phyloP scores from a whole-genome alignment of 2,113 vertebrate species.

The Ciconia maguari region DNA sequence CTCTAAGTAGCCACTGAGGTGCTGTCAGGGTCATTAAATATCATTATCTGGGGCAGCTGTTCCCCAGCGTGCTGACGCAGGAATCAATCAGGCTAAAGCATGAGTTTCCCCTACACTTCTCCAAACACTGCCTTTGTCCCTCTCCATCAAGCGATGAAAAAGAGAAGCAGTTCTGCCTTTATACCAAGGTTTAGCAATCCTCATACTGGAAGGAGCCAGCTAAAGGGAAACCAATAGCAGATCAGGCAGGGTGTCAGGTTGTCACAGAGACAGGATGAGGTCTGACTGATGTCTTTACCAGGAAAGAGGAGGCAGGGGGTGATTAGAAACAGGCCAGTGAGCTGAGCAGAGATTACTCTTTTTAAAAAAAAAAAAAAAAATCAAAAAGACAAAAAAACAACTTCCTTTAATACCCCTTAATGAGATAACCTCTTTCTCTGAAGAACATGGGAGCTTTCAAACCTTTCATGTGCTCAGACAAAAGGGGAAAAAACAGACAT shows the following conservation, averaged over 20 bases:
- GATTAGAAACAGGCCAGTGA: neutral
- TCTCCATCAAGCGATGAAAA: neutral
- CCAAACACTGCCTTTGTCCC: slow-evolving; percentile 3
- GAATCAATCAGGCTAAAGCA: slow-evolving; percentile 37
- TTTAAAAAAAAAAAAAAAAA: neutral
- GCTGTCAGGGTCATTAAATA: slow-evolving; percentile 59
- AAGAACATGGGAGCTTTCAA: neutral
- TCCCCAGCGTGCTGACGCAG: slow-evolving; percentile 15
- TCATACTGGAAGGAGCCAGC: neutral
- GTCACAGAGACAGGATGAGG: slow-evolving; percentile 67
- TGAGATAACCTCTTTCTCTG: slow-evolving; percentile 4
- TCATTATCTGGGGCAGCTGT: slow-evolving; percentile 58
- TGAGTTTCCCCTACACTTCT: neutral
- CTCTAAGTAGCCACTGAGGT: slow-evolving; percentile 28
- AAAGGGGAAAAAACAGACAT: neutral
- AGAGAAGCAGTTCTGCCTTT: neutral
- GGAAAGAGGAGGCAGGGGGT: neutral
- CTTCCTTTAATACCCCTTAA: neutral
- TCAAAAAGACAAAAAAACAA: neutral
- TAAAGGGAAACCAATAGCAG: slow-evolving; percentile 68
- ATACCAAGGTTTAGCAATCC: slow-evolving; percentile 37
- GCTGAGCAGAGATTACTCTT: neutral
- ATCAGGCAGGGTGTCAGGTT: slow-evolving; percentile 53
- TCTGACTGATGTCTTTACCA: slow-evolving; percentile 52
- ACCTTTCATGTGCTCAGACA: neutral